Evolutionary conservation across 2,113 vertebrate genomes (phyloP), one percentile per base, ranked within the genome.

Genomic region (Ondatra zibethicus): DNA sequence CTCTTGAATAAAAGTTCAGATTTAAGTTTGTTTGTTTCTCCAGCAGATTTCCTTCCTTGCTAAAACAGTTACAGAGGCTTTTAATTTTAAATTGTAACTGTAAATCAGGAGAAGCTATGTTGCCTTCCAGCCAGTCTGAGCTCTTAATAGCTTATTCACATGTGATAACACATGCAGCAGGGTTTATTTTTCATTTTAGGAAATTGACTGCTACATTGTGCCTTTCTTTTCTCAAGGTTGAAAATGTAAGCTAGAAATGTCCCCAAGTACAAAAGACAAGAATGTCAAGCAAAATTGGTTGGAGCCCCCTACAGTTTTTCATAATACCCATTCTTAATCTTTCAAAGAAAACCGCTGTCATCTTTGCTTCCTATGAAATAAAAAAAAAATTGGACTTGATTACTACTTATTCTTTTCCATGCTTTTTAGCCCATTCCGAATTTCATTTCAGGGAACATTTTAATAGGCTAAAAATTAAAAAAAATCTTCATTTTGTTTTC

Each of bases 141-240:
- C 77, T 88, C 87, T 88, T 89, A 96, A 94, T 91, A 80, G 72
- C 86, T 94, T 94, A 94, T 81, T 95, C 92, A 96, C 45, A 89
- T 68, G 52, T 93, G 90, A 92, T 91, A 92, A 94, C 66, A 95
- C 86, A 91, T 91, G 86, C 95, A 94, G 33, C 92, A 91, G 81
- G 47, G 58, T 88, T 96, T 96, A 95, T 78, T 89, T 97, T 94
- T 63, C 91, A 89, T 82, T 95, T 94, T 94, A 96, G 58, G n/a
- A 97, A 95, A 95, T 76, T 97, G 88, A 85, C 33, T 75, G 87
- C 82, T 91, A 81, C 16, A 47, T 66, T 82, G 87, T 87, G 52
- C 25, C 61, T 95, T 96, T 96, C 45, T 93, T 76, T 94, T 93
- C 86, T 73, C 14, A 25, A 96, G 39, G 86, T 78, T 94, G 77